Percentiles rank a stretch among this genome's conserved stretches.
Conservation (phyloP, 2,888 invertebrate species). For the Monoplex corrugatus region DNA sequence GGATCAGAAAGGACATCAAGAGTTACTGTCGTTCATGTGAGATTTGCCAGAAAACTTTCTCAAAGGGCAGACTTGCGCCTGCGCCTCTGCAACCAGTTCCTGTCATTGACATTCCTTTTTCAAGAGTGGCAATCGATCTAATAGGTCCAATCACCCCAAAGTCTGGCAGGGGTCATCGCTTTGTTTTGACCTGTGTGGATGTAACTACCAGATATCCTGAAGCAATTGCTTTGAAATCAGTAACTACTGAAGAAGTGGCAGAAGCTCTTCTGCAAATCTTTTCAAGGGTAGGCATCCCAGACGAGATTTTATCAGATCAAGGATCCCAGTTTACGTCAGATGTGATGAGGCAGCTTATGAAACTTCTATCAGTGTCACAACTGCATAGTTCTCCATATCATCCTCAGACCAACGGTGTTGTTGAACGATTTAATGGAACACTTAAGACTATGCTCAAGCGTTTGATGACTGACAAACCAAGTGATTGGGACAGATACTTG, state of each 20-base stretch:
- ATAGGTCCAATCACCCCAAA: neutral
- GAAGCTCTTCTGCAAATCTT: neutral
- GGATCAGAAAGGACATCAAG: neutral
- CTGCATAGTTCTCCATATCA: conserved; percentile 2
- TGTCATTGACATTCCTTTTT: conserved; percentile 2
- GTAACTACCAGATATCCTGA: neutral
- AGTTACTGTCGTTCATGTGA: conserved; percentile 17
- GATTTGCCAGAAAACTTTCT: neutral
- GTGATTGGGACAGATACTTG: conserved; percentile 18
- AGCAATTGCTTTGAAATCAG: neutral
- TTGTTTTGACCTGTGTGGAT: neutral
- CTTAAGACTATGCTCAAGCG: neutral
- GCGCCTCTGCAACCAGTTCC: conserved; percentile 5
- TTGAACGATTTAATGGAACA: neutral
- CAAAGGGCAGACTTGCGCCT: neutral
- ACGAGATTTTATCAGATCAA: conserved; percentile 2
- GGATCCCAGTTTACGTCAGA: conserved; percentile 16
- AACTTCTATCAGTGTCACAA: conserved; percentile 49
- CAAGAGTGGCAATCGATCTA: neutral
- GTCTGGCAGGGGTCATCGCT: neutral
- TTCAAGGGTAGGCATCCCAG: neutral
- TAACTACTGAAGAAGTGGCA: neutral
- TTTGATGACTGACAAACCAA: neutral
- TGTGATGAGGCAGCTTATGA: conserved; percentile 16
- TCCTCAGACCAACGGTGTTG: neutral